These are phyloP conservation scores for Hirtodrosophila trivittata DNA, from an alignment of 2,888 invertebrate genomes.

Conservation along the genomic window DNA sequence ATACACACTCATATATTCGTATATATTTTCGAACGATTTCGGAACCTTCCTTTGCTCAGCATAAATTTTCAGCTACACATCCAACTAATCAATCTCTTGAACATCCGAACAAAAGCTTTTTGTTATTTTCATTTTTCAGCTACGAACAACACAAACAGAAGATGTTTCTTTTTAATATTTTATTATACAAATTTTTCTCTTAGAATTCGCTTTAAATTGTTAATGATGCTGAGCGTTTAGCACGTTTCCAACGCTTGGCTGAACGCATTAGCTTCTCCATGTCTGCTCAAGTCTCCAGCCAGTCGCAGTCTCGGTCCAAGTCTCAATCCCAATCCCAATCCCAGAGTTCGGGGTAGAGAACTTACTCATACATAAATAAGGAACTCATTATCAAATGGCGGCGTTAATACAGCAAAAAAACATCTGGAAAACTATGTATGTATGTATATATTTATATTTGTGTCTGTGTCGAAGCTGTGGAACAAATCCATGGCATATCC, in stretches of 20 bases:
- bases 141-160: too few species aligned
- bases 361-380: slow-evolving; percentile 61
- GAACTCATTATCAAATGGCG: slow-evolving; percentile 72
- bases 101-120: too few species aligned
- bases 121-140: too few species aligned
- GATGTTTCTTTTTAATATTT: too few species aligned
- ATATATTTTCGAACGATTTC: too few species aligned
- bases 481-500: slow-evolving; percentile 44
- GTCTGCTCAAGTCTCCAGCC: slow-evolving; percentile 18
- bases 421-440: slow-evolving; percentile 23
- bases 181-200: too few species aligned
- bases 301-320: not conserved
- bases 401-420: slow-evolving; percentile 49
- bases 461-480: slow-evolving; percentile 32
- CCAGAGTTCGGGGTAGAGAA: slow-evolving; percentile 24
- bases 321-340: slow-evolving; percentile 1
- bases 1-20: too few species aligned
- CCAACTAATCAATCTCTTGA: too few species aligned
- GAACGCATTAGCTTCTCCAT: slow-evolving; percentile 51
- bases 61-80: too few species aligned
- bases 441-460: slow-evolving; percentile 27
- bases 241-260: slow-evolving; percentile 65
- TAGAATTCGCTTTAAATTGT: slow-evolving; percentile 61
- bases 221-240: slow-evolving; percentile 70
- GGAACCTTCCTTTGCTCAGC: too few species aligned